phyloP scores from a whole-genome alignment of 2,113 vertebrate species.

The Phyllostomus discolor region DNA sequence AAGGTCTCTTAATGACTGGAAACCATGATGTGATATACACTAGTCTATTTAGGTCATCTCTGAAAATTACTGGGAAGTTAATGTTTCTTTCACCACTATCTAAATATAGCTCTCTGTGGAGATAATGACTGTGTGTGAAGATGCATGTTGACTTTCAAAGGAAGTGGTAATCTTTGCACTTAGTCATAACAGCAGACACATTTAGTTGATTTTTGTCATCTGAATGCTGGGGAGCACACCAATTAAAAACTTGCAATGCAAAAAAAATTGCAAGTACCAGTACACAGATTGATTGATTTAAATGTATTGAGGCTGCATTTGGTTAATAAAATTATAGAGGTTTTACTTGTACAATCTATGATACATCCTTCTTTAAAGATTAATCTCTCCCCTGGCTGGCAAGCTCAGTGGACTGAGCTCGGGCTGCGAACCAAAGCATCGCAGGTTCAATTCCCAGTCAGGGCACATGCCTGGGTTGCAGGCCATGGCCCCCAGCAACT shows the following conservation, averaged over 20 bases:
- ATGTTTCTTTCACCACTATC: neutral
- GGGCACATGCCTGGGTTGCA: too few relatives aligned
- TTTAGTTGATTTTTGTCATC: neutral
- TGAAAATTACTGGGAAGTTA: neutral
- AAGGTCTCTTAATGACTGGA: neutral
- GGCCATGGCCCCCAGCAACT: too few relatives aligned
- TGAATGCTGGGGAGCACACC: neutral
- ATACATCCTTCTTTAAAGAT: neutral
- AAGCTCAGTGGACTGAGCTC: too few relatives aligned
- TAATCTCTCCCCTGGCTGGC: neutral
- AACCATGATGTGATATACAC: neutral
- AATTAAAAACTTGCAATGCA: neutral
- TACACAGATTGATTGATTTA: neutral
- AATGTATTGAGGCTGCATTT: neutral
- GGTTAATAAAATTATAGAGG: neutral
- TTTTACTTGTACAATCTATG: neutral
- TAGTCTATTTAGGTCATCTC: neutral
- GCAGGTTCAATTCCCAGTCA: too few relatives aligned
- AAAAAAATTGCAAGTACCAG: neutral
- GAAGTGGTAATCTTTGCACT: constrained; percentile 15
- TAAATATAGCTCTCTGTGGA: neutral
- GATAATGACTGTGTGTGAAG: neutral
- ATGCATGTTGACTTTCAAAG: neutral
- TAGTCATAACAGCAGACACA: neutral
- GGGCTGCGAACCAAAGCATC: too few relatives aligned